phyloP scores from a whole-genome alignment of 2,797 vertebrate species.

The Dryobates pubescens region DNA sequence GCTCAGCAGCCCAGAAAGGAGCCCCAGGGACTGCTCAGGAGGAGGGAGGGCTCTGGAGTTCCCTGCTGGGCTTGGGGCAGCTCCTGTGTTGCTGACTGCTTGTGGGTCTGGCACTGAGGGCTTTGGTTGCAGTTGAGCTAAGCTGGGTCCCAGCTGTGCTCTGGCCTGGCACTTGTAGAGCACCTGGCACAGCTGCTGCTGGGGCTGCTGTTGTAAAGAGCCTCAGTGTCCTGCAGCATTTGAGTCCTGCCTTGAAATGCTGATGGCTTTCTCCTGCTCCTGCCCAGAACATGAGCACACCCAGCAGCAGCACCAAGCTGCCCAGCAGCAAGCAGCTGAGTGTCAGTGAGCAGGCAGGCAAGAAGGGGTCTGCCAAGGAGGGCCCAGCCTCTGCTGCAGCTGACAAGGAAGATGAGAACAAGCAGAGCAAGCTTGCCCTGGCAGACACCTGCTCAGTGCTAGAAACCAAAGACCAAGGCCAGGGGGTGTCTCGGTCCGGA shows the following conservation, averaged over 20 bases:
- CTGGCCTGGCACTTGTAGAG: background rate
- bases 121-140: background rate
- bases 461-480: background rate
- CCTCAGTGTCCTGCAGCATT: background rate
- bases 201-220: background rate
- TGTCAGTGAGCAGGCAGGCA: slow-evolving; percentile 13
- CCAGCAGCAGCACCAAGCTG: background rate
- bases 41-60: background rate
- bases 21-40: too few species aligned
- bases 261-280: background rate
- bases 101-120: background rate
- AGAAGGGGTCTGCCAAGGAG: slow-evolving; percentile 63
- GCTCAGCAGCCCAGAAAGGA: too few species aligned
- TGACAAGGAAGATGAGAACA: slow-evolving; percentile 70
- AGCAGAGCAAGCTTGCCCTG: background rate
- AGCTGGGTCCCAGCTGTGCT: background rate
- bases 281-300: background rate
- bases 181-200: background rate
- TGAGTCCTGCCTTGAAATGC: background rate
- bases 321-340: slow-evolving; percentile 9
- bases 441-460: too few species aligned
- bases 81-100: background rate
- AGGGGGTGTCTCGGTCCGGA: too few species aligned
- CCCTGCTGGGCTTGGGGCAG: background rate
- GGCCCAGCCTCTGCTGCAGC: slow-evolving; percentile 7